Evolutionary conservation across 2,888 invertebrate genomes (phyloP).

Genomic region (Drosophila fungiperda): DNA sequence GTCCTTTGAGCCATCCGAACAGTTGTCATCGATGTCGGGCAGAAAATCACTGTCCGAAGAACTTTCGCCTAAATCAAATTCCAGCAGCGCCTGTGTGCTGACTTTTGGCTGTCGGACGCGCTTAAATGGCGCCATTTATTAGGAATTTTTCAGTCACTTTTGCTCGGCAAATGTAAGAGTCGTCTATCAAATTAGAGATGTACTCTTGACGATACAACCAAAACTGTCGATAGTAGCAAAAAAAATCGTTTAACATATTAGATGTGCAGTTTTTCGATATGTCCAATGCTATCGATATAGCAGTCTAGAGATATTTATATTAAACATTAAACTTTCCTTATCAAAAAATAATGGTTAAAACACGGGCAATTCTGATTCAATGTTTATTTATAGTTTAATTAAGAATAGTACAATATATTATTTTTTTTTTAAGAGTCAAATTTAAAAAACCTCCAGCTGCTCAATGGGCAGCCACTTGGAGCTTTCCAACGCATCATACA

Average conservation of each 20-base stretch:
- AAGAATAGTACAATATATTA: background rate
- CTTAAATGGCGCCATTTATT: slow-evolving; percentile 78
- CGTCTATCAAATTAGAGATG: slow-evolving; percentile 28
- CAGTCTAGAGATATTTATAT: background rate
- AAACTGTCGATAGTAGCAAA: background rate
- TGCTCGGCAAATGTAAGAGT: slow-evolving; percentile 19
- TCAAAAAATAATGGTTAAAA: no score
- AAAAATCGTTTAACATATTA: background rate
- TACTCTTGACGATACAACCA: slow-evolving; percentile 18
- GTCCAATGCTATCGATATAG: background rate
- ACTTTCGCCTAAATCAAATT: slow-evolving; percentile 95
- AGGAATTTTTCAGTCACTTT: slow-evolving; percentile 30
- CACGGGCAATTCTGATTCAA: background rate
- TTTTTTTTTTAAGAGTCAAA: background rate
- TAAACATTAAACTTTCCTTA: background rate
- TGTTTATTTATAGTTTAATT: background rate
- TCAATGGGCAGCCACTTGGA: slow-evolving; percentile 94
- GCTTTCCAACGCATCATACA: slow-evolving; percentile 93
- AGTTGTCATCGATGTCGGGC: slow-evolving; percentile 90
- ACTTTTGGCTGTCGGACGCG: slow-evolving; percentile 87
- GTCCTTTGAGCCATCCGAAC: slow-evolving; percentile 83
- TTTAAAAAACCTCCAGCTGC: slow-evolving; percentile 88
- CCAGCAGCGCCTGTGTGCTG: slow-evolving; percentile 90
- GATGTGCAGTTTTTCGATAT: background rate
- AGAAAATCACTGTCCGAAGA: slow-evolving; percentile 98